A percentile compares a stretch with the other conserved stretches of the same genome.
These are phyloP conservation scores for Nannospalax galili DNA, from an alignment of 2,113 vertebrate genomes.

Conservation along the genomic window DNA sequence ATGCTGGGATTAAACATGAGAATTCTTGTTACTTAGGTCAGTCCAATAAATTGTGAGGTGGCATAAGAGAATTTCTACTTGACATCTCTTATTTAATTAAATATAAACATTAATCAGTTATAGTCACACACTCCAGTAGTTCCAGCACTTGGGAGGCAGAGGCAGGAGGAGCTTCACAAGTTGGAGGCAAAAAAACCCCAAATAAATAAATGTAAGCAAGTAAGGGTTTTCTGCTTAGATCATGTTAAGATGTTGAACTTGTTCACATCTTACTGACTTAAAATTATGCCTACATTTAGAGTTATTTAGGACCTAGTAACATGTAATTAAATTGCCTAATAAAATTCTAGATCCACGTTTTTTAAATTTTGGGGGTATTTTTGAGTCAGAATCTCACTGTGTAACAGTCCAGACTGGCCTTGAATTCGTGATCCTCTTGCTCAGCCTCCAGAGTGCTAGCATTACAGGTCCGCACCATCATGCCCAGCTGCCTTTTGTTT, in stretches of 20 bases:
- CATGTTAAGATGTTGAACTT: not conserved
- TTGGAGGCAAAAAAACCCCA: not conserved
- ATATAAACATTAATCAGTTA: not conserved
- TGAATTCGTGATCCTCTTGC: not conserved
- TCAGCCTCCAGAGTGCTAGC: not conserved
- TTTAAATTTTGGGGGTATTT: not conserved
- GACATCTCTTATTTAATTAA: constrained; percentile 58
- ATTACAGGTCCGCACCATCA: not conserved
- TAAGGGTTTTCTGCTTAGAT: not conserved
- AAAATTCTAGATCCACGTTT: not conserved
- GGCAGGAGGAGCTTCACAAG: not conserved
- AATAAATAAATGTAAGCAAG: not conserved
- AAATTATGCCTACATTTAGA: constrained; percentile 28
- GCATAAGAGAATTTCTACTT: constrained; percentile 16
- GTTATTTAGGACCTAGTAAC: not conserved
- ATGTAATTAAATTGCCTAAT: not conserved
- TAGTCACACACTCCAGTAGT: too few species aligned
- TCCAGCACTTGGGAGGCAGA: not conserved
- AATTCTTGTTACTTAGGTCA: not conserved
- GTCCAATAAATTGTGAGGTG: not conserved
- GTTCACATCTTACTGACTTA: constrained; percentile 53
- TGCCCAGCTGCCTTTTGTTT: too few species aligned
- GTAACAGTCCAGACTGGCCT: not conserved
- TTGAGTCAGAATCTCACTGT: not conserved
- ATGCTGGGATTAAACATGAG: not conserved